phyloP scores from a whole-genome alignment of 2,113 vertebrate species.

The Rhabdomys dilectus region DNA sequence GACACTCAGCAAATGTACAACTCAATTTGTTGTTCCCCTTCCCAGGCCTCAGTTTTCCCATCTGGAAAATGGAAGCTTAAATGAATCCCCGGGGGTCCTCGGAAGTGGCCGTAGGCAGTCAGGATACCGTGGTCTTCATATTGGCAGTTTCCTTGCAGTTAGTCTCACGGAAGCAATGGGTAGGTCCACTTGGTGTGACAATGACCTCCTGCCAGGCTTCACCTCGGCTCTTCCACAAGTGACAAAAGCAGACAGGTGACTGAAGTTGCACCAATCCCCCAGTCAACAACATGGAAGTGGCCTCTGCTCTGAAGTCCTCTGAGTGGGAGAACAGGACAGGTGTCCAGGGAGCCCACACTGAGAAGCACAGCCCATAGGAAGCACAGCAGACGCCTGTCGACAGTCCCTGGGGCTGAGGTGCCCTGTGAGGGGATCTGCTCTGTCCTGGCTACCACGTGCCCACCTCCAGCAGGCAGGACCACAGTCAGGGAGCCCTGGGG shows the following conservation, averaged over 20 bases:
- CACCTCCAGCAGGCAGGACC: background rate
- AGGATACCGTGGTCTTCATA: rapidly evolving
- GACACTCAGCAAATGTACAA: background rate
- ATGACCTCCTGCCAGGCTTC: rapidly evolving
- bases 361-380: rapidly evolving
- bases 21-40: no score
- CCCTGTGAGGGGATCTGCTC: background rate
- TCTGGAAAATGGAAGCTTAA: background rate
- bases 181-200: rapidly evolving
- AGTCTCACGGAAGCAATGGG: rapidly evolving
- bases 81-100: rapidly evolving
- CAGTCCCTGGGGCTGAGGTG: no score
- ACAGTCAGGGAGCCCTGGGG: background rate
- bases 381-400: rapidly evolving
- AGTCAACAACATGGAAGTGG: background rate
- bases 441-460: background rate
- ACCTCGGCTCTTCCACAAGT: no score
- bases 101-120: rapidly evolving
- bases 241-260: background rate
- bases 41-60: background rate
- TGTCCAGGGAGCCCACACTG: no score
- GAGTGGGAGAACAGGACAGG: background rate
- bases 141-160: rapidly evolving
- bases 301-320: background rate
- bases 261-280: background rate